Conservation (phyloP, 2,888 invertebrate species). For the Agapostemon virescens region DNA sequence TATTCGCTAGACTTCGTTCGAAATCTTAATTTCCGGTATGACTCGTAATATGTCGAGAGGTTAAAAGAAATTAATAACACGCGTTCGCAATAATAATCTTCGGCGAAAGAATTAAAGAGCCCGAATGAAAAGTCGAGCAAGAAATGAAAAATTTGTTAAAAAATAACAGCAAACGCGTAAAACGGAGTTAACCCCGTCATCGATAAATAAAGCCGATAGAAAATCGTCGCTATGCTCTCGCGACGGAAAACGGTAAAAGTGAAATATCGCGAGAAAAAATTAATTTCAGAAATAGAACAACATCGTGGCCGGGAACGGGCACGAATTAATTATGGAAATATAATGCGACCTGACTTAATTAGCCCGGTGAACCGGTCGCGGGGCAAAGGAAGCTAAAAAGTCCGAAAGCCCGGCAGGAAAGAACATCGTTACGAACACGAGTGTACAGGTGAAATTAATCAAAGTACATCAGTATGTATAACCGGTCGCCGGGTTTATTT, state of each 20-base stretch:
- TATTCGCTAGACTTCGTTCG: too few species aligned
- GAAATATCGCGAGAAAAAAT: constrained; percentile 2
- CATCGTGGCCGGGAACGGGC: constrained; percentile 16
- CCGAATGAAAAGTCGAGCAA: too few species aligned
- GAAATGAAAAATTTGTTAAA: too few species aligned
- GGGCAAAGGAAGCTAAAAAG: constrained; percentile 13
- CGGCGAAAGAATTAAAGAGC: too few species aligned
- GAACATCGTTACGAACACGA: not conserved
- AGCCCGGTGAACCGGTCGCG: constrained; percentile 26
- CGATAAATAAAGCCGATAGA: too few species aligned
- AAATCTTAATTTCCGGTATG: too few species aligned
- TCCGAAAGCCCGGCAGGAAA: constrained; percentile 20
- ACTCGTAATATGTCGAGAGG: too few species aligned
- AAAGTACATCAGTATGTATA: constrained; percentile 18
- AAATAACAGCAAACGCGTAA: too few species aligned
- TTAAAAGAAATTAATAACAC: too few species aligned
- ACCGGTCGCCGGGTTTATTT: constrained; percentile 38
- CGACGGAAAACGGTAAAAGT: not conserved
- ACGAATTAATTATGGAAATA: constrained; percentile 46
- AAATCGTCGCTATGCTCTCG: not conserved
- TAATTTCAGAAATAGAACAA: constrained; percentile 29
- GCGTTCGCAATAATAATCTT: too few species aligned
- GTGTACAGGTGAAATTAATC: constrained; percentile 44
- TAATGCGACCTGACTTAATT: constrained; percentile 45
- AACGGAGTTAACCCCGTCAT: too few species aligned